Conservation (phyloP, 1,140 invertebrate genomes). For the Ephestia elutella region DNA sequence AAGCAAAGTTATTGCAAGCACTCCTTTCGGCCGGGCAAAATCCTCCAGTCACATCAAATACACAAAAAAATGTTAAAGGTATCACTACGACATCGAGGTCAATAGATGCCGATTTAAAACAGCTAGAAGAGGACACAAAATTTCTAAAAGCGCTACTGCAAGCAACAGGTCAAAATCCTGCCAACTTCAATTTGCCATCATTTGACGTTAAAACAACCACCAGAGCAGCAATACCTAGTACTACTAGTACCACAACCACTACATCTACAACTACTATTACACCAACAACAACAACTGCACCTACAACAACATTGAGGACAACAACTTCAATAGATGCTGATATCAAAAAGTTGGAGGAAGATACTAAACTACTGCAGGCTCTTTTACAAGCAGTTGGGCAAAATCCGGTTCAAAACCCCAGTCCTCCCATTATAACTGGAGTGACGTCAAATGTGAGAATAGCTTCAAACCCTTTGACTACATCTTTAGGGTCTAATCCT, state of each 20-base stretch:
- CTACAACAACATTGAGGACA: conserved; percentile 9
- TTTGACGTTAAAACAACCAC: conserved; percentile 29
- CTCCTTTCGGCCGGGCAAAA: conserved; percentile 36
- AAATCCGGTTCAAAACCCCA: conserved; percentile 33
- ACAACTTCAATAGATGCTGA: conserved; percentile 31
- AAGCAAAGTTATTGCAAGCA: conserved; percentile 41
- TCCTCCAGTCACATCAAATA: conserved; percentile 28
- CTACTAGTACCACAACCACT: conserved; percentile 24
- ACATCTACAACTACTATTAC: conserved; percentile 28
- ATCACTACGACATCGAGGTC: conserved; percentile 32
- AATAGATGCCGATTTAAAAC: conserved; percentile 53
- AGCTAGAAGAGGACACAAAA: conserved; percentile 63
- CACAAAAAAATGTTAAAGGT: conserved; percentile 15
- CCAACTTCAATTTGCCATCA: conserved; percentile 42
- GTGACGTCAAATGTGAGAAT: conserved; percentile 62
- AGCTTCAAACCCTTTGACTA: conserved; percentile 55
- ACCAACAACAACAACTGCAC: conserved; percentile 7
- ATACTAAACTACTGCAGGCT: conserved; percentile 44
- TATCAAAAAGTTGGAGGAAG: conserved; percentile 42
- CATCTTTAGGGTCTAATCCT: conserved; percentile 48
- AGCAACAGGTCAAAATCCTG: conserved; percentile 54
- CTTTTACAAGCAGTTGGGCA: conserved; percentile 44
- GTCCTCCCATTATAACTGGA: conserved; percentile 52
- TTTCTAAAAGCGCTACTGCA: conserved; percentile 56
- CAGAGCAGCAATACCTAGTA: conserved; percentile 2